Evolutionary conservation across 2,888 invertebrate species (phyloP), one percentile per base, ranked within the genome.

Genomic region (Pyralis farinalis): DNA sequence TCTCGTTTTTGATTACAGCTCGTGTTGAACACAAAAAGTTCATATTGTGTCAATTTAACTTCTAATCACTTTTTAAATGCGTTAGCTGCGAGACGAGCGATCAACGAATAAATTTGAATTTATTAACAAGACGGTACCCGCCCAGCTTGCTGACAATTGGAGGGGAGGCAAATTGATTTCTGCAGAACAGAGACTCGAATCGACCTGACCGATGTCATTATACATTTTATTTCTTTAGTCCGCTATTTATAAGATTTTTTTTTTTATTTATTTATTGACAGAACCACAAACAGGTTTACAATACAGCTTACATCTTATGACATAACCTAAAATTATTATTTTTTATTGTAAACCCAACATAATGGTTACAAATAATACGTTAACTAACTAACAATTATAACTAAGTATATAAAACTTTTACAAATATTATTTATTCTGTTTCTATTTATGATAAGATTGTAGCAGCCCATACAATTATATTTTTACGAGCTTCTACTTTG

Each of bases 1-100:
- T 81, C 74, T 69, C 62, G 71, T 72, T 77, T 76, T 71, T 76
- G 73, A 85, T 84, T 81, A 83, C 71, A 63, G 56, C 52, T 48
- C 62, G 63, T 49, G 56, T 64, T 60, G 62, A 65, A 68, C 65
- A 84, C 82, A 87, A 86, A 87, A 87, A 88, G 78, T 86, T 85
- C 84, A 78, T 86, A 86, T 84, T 87, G 86, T 88, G 86, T 85
- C 88, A 88, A 87, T 88, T 82, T 80, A 80, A 87, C 75, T 85
- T 86, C 79, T 88, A 88, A 88, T 86, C 85, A 85, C 85, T 88
- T 88, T 88, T 86, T 86, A 87, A 88, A 86, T 77, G 67, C 83
- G 83, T 88, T 88, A 87, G 81, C 61, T 69, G 61, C 63, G 72
- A 76, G 75, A 75, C 70, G 70, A 70, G 63, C 74, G 83, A 86